Conservation (phyloP, 2,113 vertebrate genomes). For the Macquaria australasica region DNA sequence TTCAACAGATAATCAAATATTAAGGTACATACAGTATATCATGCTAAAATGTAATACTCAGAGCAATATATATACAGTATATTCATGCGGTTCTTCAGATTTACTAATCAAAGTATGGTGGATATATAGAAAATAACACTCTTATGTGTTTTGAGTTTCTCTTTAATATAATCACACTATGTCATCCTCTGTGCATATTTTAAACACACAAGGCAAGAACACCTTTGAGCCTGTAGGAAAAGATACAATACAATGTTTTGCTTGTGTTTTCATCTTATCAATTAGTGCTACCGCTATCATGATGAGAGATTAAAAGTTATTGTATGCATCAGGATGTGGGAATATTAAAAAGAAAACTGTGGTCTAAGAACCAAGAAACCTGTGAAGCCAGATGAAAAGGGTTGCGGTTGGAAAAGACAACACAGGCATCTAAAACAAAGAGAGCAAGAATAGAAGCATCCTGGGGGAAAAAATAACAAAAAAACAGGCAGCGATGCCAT, state of each 20-base stretch:
- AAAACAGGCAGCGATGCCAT: conserved; percentile 45
- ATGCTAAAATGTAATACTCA: neutral
- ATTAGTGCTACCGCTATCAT: neutral
- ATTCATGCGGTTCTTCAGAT: neutral
- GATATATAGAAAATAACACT: neutral
- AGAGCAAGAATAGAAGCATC: conserved; percentile 55
- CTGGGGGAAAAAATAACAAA: conserved; percentile 31
- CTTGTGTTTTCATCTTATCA: conserved; percentile 3
- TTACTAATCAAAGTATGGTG: neutral
- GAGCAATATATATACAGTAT: neutral
- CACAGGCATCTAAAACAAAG: conserved; percentile 31
- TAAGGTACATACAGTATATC: neutral
- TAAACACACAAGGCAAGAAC: neutral
- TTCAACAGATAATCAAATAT: conserved; percentile 1
- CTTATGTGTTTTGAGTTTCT: neutral
- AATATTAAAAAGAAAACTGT: neutral
- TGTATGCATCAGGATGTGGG: neutral
- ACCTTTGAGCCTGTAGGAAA: neutral
- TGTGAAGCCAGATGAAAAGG: conserved; percentile 48
- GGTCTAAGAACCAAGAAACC: conserved; percentile 27
- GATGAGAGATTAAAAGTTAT: neutral
- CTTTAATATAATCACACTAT: neutral
- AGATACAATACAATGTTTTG: too few relatives aligned
- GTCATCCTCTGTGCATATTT: conserved; percentile 7
- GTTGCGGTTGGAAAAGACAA: conserved; percentile 49